These are phyloP conservation scores for Danaus chrysippus DNA, from an alignment of 2,888 invertebrate species.

Conservation along the genomic window DNA sequence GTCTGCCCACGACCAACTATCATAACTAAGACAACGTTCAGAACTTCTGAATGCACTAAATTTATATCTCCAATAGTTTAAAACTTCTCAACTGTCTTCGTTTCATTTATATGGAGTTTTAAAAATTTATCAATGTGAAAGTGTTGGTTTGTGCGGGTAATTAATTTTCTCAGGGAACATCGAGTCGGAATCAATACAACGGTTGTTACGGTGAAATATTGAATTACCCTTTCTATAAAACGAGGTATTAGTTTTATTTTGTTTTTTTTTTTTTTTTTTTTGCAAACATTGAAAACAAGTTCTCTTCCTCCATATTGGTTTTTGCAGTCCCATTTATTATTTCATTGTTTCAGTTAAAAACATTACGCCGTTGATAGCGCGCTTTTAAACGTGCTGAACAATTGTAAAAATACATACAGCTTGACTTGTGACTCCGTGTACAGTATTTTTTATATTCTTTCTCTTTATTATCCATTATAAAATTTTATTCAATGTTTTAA, in stretches of 20 bases:
- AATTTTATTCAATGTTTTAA: too few species aligned
- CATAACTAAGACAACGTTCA: neutral
- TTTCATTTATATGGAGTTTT: neutral
- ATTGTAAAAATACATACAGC: too few species aligned
- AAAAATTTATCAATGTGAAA: slow-evolving; percentile 4
- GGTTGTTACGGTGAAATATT: slow-evolving; percentile 23
- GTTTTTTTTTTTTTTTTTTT: too few species aligned
- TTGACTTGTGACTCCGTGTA: too few species aligned
- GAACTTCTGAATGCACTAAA: too few species aligned
- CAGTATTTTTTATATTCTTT: too few species aligned
- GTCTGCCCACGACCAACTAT: neutral
- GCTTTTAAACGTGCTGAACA: slow-evolving; percentile 17
- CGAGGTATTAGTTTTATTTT: slow-evolving; percentile 5
- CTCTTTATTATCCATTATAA: too few species aligned
- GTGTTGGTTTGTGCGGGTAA: slow-evolving; percentile 15
- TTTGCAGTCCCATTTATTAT: neutral
- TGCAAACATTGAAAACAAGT: slow-evolving; percentile 6
- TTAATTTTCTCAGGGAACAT: slow-evolving; percentile 22
- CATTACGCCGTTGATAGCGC: slow-evolving; percentile 31
- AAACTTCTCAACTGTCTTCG: neutral
- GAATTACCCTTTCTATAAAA: slow-evolving; percentile 20
- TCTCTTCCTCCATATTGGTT: neutral
- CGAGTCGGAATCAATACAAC: slow-evolving; percentile 24
- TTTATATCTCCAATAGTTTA: too few species aligned
- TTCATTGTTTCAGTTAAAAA: neutral